phyloP scores from a whole-genome alignment of 1,140 invertebrate genomes.

The Branchinecta lindahli region DNA sequence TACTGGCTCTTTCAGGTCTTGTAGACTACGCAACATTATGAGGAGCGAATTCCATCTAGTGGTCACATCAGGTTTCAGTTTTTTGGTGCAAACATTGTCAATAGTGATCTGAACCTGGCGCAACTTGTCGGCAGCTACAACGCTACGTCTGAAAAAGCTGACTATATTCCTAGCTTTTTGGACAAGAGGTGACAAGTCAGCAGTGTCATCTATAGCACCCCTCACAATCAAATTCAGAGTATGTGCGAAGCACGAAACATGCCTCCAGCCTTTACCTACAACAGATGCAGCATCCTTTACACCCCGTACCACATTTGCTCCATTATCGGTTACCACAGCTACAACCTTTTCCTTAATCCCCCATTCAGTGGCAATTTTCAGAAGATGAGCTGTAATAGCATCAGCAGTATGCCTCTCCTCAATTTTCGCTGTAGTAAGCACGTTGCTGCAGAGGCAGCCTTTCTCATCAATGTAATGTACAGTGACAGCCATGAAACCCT shows the following conservation, averaged over 20 bases:
- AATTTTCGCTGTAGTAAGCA: too few relatives aligned
- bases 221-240: constrained; percentile 6
- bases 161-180: too few relatives aligned
- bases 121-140: constrained; percentile 4
- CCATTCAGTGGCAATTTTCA: constrained; percentile 1
- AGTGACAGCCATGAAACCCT: constrained; percentile 4
- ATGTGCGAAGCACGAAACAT: constrained; percentile 5
- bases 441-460: too few relatives aligned
- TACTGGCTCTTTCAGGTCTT: constrained; percentile 8
- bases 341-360: constrained; percentile 8
- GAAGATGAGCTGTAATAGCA: background rate
- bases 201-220: background rate
- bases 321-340: constrained; percentile 5
- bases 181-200: constrained; percentile 3
- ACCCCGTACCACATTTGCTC: background rate
- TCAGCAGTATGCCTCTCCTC: constrained; percentile 8
- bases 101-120: constrained; percentile 8
- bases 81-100: constrained; percentile 8
- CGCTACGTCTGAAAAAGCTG: constrained; percentile 8
- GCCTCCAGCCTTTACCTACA: background rate
- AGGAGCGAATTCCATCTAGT: constrained; percentile 5
- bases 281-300: constrained; percentile 4
- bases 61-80: constrained; percentile 1
- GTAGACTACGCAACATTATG: constrained; percentile 5
- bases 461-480: background rate